These are phyloP conservation scores for Thysanoteuthis rhombus DNA, from an alignment of 2,888 invertebrate genomes.

Conservation along the genomic window DNA sequence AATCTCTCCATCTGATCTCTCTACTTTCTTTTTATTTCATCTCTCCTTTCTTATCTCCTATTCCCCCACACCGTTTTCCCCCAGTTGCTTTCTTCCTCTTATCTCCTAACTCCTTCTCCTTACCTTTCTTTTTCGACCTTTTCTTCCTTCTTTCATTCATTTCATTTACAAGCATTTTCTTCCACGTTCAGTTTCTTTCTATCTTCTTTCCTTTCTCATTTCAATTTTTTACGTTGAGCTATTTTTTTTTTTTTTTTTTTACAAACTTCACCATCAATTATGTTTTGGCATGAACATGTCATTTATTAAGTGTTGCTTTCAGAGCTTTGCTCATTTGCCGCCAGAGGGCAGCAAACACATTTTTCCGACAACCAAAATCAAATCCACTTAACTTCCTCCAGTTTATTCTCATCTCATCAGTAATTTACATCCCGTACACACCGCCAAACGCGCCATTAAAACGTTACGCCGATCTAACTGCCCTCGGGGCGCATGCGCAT, in stretches of 20 bases:
- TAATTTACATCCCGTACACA: not conserved
- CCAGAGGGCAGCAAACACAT: conserved; percentile 12
- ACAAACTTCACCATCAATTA: not conserved
- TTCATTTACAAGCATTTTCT: no score
- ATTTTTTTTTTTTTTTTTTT: not conserved
- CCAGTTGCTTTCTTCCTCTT: not conserved
- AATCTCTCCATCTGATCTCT: not conserved
- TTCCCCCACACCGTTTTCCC: not conserved
- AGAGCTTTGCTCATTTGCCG: not conserved
- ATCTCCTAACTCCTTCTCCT: not conserved
- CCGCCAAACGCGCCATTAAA: not conserved
- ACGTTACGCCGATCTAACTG: conserved; percentile 12
- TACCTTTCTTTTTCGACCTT: not conserved
- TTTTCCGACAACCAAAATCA: conserved; percentile 12
- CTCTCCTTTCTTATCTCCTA: not conserved
- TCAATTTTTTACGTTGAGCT: not conserved
- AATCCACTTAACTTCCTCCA: conserved; percentile 12
- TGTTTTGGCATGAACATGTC: not conserved
- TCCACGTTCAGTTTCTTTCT: not conserved
- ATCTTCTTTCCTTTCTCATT: not conserved
- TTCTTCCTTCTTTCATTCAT: not conserved
- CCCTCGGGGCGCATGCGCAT: not conserved
- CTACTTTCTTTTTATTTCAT: not conserved
- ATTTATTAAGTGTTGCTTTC: conserved; percentile 12
- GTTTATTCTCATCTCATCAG: conserved; percentile 12